Conservation (phyloP, 2,113 vertebrate species). For the Alethe diademata region DNA sequence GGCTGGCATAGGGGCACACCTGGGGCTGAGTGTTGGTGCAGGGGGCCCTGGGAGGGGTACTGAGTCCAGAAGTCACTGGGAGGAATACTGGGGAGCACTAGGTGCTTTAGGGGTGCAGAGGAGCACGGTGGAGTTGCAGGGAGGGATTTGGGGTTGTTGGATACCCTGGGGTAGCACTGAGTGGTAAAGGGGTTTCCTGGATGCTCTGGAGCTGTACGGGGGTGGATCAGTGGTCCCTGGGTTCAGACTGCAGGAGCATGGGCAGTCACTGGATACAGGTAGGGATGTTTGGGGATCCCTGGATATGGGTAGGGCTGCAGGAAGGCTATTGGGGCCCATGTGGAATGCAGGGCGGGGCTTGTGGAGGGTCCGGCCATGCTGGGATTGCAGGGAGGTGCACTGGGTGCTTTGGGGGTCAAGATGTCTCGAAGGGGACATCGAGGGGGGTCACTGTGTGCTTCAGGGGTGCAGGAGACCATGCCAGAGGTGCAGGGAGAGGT, state of each 20-base stretch:
- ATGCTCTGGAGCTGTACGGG: background rate
- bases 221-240: background rate
- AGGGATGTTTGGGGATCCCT: background rate
- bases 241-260: background rate
- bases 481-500: background rate
- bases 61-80: background rate
- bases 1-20: background rate
- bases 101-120: background rate
- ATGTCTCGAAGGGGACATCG: background rate
- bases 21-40: background rate
- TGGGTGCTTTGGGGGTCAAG: background rate
- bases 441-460: background rate
- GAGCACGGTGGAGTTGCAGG: accelerated
- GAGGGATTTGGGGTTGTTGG: background rate
- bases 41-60: background rate
- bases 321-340: background rate
- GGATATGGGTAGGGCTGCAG: background rate
- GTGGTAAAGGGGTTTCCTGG: background rate
- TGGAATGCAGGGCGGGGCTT: too few relatives aligned
- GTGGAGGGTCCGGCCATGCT: background rate
- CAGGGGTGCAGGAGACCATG: background rate
- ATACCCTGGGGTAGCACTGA: background rate
- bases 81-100: background rate
- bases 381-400: background rate
- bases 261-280: background rate